Percentiles rank a stretch among this genome's conserved stretches.
Evolutionary conservation across 2,888 invertebrate species (phyloP).

Genomic region (Willowsia nigromaculata): DNA sequence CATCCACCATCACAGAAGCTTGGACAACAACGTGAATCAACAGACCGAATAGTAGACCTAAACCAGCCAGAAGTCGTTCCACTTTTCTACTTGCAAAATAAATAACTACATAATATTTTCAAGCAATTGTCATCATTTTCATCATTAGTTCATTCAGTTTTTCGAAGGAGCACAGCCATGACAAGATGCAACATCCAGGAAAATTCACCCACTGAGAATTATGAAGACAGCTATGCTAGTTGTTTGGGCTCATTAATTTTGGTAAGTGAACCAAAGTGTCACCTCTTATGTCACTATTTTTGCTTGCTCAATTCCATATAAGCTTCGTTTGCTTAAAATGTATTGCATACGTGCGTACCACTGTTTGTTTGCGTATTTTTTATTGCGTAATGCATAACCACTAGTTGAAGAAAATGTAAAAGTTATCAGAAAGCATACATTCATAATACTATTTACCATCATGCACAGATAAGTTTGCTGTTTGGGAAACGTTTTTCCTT

Average conservation of each 20-base stretch:
- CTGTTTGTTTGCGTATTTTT: not conserved
- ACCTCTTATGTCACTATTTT: not conserved
- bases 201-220: constrained; percentile 6
- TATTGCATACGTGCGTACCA: not conserved
- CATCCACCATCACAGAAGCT: not conserved
- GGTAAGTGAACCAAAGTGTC: constrained; percentile 50
- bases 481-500: too few species aligned
- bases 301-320: not conserved
- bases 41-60: not conserved
- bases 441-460: too few species aligned
- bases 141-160: not conserved
- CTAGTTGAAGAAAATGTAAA: not conserved
- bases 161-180: constrained; percentile 37
- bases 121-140: constrained; percentile 1
- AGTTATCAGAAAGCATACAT: not conserved
- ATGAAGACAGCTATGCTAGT: constrained; percentile 34
- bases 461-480: too few species aligned
- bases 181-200: constrained; percentile 9
- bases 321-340: not conserved
- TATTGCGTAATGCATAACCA: not conserved
- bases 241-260: constrained; percentile 60
- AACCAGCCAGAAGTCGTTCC: constrained; percentile 29
- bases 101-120: constrained; percentile 48
- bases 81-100: constrained; percentile 43
- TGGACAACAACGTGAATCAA: not conserved